Percentiles rank a stretch among this genome's conserved stretches.
These are phyloP conservation scores for Aleiodes sp. DNA, from an alignment of 1,140 invertebrate species.

Conservation along the genomic window DNA sequence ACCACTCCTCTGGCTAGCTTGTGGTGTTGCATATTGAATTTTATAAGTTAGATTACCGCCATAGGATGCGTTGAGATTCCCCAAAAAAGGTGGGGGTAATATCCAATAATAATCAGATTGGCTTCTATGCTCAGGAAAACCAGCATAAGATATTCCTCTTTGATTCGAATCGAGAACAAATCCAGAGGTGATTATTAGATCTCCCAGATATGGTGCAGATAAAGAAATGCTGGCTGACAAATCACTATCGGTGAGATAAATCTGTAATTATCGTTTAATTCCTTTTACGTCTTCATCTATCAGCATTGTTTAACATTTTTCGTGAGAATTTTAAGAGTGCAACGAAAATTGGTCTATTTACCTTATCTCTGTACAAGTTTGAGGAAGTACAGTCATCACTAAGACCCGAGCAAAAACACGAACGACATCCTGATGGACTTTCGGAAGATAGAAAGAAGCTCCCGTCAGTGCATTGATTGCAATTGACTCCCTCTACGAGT, in stretches of 20 bases:
- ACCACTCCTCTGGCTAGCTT: conserved; percentile 77
- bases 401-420: conserved; percentile 93
- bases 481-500: conserved; percentile 76
- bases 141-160: conserved; percentile 74
- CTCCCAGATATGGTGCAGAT: conserved; percentile 62
- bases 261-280: too few relatives aligned
- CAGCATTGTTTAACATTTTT: too few relatives aligned
- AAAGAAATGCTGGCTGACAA: conserved; percentile 69
- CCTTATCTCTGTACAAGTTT: conserved; percentile 77
- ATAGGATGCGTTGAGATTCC: conserved; percentile 92
- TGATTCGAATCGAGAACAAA: conserved; percentile 65
- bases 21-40: conserved; percentile 78
- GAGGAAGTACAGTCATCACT: conserved; percentile 78
- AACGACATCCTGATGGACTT: conserved; percentile 87
- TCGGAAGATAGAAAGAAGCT: conserved; percentile 79
- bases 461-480: conserved; percentile 83
- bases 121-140: conserved; percentile 68
- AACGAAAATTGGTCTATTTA: conserved; percentile 38
- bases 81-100: conserved; percentile 82
- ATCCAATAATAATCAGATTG: conserved; percentile 80
- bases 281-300: too few relatives aligned
- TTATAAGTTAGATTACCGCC: conserved; percentile 89
- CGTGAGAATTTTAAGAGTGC: too few relatives aligned
- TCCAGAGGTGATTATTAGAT: conserved; percentile 63
- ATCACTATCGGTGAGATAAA: conserved; percentile 66